Percentiles rank a stretch among this genome's conserved stretches.
Evolutionary conservation across 2,797 vertebrate genomes (phyloP).

Genomic region (Tragelaphus oryx): DNA sequence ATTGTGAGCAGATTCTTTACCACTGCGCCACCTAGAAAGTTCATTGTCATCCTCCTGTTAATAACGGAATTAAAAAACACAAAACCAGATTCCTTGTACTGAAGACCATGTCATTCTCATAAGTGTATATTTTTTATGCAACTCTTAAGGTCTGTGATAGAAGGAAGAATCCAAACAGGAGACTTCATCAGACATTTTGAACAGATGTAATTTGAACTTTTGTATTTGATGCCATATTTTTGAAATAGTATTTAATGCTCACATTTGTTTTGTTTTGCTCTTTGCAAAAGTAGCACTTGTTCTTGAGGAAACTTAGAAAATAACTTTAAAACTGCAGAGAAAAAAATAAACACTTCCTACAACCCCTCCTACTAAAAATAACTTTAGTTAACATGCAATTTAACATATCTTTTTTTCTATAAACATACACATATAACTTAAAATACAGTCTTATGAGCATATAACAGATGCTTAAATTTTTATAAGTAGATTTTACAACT

Average conservation of each 20-base stretch:
- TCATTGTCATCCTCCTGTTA: not conserved
- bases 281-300: not conserved
- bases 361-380: not conserved
- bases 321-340: constrained; percentile 14
- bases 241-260: not conserved
- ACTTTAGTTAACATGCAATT: not conserved
- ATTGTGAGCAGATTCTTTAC: not conserved
- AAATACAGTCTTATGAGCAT: not conserved
- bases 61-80: not conserved
- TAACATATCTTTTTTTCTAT: not conserved
- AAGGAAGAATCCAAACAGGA: not conserved
- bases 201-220: not conserved
- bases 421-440: not conserved
- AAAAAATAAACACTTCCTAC: not conserved
- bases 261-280: not conserved
- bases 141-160: not conserved
- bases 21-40: not conserved
- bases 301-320: constrained; percentile 18
- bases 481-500: not conserved
- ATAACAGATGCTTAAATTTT: not conserved
- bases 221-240: not conserved
- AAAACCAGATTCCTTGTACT: not conserved
- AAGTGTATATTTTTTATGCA: not conserved
- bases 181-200: not conserved
- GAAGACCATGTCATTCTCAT: not conserved